Base-by-base conservation (phyloP, 2,888 invertebrate genomes). In the Synergus itoensis region DNA sequence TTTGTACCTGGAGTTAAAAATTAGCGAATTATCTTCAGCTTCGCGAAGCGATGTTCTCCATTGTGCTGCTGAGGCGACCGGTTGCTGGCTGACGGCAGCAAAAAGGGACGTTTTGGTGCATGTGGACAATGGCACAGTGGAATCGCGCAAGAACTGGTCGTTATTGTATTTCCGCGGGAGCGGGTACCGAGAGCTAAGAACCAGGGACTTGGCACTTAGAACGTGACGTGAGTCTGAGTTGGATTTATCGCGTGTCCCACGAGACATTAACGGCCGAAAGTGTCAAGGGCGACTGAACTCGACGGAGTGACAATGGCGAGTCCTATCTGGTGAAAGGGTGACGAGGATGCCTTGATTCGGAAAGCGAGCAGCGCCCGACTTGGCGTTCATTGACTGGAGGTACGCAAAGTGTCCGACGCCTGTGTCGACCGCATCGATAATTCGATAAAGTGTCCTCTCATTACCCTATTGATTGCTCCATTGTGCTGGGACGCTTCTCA, bases 401-500 rank as follows among this genome's bases (percentile, higher is more conserved):
- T 85, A 87, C 82, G 84, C 85, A 86, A 85, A 88, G 88, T 87
- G 87, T 86, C 84, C 81, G 81, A 83, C 86, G 86, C 85, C 88
- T 84, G 86, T 88, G 88, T 87, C 84, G 88, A 87, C 89, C 91
- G 85, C 89, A 87, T 90, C 90, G 90, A 91, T 92, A 92, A 92
- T 92, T 92, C 87, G 90, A 92, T 92, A 89, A 91, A 89, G 90
- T 89, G 89, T 90, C 90, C 92, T 90, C 91, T 90, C 91, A 91
- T 92, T 92, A 92, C 91, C 91, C 90, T 92, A 92, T 92, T 92
- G 92, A 92, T 92, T 92, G 91, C 90, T 88, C 90, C 90, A 92
- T 92, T 92, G 91, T 92, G 88, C 87, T 85, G 85, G 84, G 85
- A 86, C 84, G 86, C 86, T 86, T 86, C 86, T 85, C 86, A 81